These are phyloP conservation scores for Chymomyza fuscimana DNA, from an alignment of 2,888 invertebrate genomes.

Conservation along the genomic window DNA sequence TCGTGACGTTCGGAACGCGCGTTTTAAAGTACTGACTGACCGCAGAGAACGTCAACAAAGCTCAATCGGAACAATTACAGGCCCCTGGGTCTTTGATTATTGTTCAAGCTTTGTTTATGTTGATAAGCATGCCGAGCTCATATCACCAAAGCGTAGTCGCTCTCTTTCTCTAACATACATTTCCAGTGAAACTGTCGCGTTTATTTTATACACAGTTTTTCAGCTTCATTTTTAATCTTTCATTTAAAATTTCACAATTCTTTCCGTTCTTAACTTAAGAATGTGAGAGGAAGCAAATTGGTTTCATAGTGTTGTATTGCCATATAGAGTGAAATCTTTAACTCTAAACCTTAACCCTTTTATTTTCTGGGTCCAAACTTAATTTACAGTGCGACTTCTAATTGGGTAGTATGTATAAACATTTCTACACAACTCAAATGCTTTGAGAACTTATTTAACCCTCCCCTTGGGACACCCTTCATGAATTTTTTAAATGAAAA, in stretches of 20 bases:
- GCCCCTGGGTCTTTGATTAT: slow-evolving; percentile 10
- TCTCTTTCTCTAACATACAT: slow-evolving; percentile 32
- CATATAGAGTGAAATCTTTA: neutral
- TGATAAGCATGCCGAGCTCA: slow-evolving; percentile 43
- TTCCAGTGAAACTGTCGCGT: slow-evolving; percentile 19
- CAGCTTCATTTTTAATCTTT: neutral
- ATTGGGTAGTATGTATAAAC: too few species aligned
- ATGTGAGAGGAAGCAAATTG: neutral
- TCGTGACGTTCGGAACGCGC: slow-evolving; percentile 28
- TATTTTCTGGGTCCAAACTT: too few species aligned
- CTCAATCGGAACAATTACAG: slow-evolving; percentile 4
- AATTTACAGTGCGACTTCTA: too few species aligned
- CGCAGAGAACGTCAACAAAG: slow-evolving; percentile 13
- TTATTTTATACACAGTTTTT: neutral
- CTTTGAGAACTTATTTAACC: too few species aligned
- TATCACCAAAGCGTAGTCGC: slow-evolving; percentile 51
- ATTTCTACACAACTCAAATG: too few species aligned
- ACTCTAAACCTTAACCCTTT: too few species aligned
- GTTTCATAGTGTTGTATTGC: neutral
- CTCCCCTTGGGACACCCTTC: too few species aligned
- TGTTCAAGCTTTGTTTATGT: slow-evolving; percentile 27
- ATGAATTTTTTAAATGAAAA: too few species aligned
- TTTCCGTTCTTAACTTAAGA: neutral
- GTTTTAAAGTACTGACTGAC: slow-evolving; percentile 37
- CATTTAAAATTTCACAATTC: neutral